A percentile compares a stretch with the other conserved stretches of the same genome.
Conservation (phyloP, 2,113 vertebrate genomes). For the Galeopterus variegatus region DNA sequence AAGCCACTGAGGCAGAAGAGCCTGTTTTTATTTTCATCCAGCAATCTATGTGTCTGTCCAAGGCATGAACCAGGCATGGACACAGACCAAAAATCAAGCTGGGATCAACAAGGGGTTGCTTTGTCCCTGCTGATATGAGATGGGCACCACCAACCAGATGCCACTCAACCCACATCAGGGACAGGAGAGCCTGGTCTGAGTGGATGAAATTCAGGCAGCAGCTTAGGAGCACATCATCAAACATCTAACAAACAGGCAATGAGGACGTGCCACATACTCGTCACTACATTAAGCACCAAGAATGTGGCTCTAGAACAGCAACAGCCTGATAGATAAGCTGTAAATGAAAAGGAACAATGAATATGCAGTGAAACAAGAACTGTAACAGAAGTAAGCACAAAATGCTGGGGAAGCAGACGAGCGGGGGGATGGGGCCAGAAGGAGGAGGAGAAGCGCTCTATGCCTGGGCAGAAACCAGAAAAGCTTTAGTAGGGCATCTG, state of each 20-base stretch:
- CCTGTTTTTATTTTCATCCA: no score
- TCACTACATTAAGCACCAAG: neutral
- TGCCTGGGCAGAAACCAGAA: neutral
- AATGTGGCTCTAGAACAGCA: neutral
- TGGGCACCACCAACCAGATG: no score
- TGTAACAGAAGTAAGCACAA: neutral
- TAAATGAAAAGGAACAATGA: fast-evolving
- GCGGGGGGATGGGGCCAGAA: neutral
- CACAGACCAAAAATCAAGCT: no score
- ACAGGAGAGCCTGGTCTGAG: neutral
- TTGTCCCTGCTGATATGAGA: no score
- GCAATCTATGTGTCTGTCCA: no score
- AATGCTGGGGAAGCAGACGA: neutral
- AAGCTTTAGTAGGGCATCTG: neutral
- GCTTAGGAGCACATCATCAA: neutral
- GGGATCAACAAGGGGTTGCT: no score
- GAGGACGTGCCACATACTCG: no score
- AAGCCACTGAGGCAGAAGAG: neutral
- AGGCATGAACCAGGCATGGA: no score
- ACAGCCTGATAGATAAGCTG: neutral
- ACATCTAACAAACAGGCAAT: neutral
- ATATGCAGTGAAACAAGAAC: neutral
- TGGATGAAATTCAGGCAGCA: neutral
- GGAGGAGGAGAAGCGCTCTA: neutral
- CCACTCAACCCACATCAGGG: no score